Evolutionary conservation across 2,797 vertebrate genomes (phyloP).

Genomic region (Malacoraja senta): DNA sequence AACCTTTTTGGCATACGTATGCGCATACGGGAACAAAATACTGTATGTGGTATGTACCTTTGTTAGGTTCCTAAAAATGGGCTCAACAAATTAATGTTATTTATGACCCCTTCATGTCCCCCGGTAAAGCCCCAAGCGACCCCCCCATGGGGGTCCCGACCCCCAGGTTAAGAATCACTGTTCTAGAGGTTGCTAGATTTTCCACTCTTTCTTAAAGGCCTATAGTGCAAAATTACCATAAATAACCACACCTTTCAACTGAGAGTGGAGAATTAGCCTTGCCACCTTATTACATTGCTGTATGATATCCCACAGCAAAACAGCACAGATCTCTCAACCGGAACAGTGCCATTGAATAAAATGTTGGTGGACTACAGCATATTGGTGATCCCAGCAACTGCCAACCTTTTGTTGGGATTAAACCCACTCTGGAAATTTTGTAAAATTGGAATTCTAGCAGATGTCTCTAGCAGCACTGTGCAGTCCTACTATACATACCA

Average conservation of each 20-base stretch:
- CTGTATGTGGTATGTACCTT: too few relatives aligned
- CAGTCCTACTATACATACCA: background rate
- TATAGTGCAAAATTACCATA: background rate
- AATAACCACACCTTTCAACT: background rate
- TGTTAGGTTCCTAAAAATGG: too few relatives aligned
- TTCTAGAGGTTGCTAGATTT: background rate
- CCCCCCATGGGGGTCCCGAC: too few relatives aligned
- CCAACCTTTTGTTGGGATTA: background rate
- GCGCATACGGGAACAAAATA: too few relatives aligned
- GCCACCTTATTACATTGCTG: background rate
- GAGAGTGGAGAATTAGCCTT: background rate
- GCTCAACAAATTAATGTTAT: too few relatives aligned
- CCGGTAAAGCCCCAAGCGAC: too few relatives aligned
- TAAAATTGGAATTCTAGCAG: background rate
- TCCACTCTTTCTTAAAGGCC: background rate
- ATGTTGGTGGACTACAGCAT: background rate
- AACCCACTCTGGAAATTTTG: background rate
- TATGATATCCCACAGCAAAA: background rate
- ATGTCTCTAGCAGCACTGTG: background rate
- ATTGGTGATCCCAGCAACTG: background rate
- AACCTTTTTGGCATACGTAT: too few relatives aligned
- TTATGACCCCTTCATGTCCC: too few relatives aligned
- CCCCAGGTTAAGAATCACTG: too few relatives aligned
- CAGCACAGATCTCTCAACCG: background rate
- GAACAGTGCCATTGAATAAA: background rate